Percentiles rank a stretch among this genome's conserved stretches.
Conservation (phyloP, 2,888 invertebrate species). For the Harpalus rufipes region DNA sequence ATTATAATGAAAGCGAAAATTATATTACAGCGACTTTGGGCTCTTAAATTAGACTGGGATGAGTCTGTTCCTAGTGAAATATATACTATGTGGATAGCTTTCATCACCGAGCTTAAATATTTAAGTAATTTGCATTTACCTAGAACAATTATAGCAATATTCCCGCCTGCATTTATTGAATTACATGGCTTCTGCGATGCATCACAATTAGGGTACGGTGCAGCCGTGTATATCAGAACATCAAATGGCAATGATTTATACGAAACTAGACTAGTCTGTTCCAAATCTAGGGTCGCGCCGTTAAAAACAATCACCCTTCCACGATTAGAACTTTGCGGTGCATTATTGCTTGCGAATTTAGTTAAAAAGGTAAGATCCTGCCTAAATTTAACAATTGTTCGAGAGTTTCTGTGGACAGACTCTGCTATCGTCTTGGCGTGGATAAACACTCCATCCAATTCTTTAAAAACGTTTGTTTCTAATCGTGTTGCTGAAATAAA, state of each 20-base stretch:
- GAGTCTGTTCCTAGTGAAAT: neutral
- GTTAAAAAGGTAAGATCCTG: neutral
- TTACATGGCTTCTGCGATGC: conserved; percentile 25
- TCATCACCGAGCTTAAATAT: neutral
- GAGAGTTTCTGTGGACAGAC: conserved; percentile 12
- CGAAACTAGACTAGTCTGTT: conserved; percentile 12
- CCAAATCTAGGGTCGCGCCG: conserved; percentile 10
- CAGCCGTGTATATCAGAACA: conserved; percentile 11
- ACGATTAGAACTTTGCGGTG: conserved; percentile 26
- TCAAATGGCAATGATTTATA: neutral
- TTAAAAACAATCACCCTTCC: conserved; percentile 20
- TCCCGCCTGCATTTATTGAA: neutral
- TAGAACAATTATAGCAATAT: neutral
- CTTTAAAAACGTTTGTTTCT: conserved; percentile 12
- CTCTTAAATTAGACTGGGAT: conserved; percentile 27
- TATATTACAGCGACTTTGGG: conserved; percentile 26
- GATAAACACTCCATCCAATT: conserved; percentile 26
- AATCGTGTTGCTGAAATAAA: conserved; percentile 8
- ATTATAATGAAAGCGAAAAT: conserved; percentile 35
- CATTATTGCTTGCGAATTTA: neutral
- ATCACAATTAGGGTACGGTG: conserved; percentile 12
- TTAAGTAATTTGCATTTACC: conserved; percentile 18
- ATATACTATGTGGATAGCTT: conserved; percentile 17
- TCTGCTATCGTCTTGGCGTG: neutral
- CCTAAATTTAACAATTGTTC: neutral